A percentile compares a stretch with the other conserved stretches of the same genome.
phyloP scores from a whole-genome alignment of 2,797 vertebrate species.

The Rhabdophis nuchalis region DNA sequence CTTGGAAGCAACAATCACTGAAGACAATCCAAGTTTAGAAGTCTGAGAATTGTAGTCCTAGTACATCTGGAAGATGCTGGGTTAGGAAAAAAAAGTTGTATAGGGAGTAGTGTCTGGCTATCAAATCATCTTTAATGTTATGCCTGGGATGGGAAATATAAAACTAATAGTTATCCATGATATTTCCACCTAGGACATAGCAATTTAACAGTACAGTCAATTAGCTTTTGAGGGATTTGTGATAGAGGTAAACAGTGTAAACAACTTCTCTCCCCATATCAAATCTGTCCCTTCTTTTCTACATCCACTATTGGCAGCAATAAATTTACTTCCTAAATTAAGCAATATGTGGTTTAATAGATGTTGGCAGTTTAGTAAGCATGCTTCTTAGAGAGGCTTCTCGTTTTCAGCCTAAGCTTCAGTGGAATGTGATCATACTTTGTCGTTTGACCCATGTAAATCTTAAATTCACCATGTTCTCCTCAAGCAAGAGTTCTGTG shows the following conservation, averaged over 20 bases:
- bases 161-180: background rate
- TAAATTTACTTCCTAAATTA: background rate
- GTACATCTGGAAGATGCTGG: background rate
- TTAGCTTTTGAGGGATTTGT: background rate
- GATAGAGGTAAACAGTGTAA: background rate
- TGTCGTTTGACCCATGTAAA: conserved; percentile 18
- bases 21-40: background rate
- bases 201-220: background rate
- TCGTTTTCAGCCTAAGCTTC: background rate
- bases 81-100: background rate
- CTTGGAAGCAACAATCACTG: background rate
- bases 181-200: background rate
- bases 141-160: background rate
- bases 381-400: background rate
- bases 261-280: too few relatives aligned
- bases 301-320: background rate
- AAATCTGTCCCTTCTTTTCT: background rate
- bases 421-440: background rate
- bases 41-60: background rate
- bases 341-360: background rate
- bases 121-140: background rate
- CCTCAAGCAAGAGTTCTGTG: conserved; percentile 39
- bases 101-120: background rate
- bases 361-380: background rate
- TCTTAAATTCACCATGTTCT: conserved; percentile 29